Conservation (phyloP, 2,888 invertebrate genomes). For the Allophyes oxyacanthae region DNA sequence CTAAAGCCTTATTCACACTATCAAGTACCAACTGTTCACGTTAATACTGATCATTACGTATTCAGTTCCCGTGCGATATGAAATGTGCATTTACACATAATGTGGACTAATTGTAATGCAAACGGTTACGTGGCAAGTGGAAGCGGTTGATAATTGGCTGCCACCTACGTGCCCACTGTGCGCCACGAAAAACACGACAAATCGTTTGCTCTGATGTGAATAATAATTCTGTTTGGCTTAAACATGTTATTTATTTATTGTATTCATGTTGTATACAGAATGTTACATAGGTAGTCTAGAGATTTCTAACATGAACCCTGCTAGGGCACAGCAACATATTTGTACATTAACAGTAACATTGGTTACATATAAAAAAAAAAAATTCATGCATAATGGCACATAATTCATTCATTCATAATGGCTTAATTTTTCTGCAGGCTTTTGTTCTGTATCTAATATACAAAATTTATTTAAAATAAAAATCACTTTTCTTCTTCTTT, state of each 20-base stretch:
- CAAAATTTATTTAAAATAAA: too few relatives aligned
- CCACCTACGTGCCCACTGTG: slow-evolving; percentile 45
- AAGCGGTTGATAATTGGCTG: slow-evolving; percentile 54
- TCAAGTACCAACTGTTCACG: slow-evolving; percentile 25
- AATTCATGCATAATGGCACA: too few relatives aligned
- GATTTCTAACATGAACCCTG: slow-evolving; percentile 1
- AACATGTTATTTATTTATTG: slow-evolving; percentile 37
- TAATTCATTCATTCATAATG: too few relatives aligned
- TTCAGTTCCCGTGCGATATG: slow-evolving; percentile 61
- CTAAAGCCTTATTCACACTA: slow-evolving; percentile 36
- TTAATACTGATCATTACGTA: slow-evolving; percentile 50
- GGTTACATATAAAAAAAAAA: too few relatives aligned
- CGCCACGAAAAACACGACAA: slow-evolving; percentile 45
- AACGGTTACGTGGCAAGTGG: slow-evolving; percentile 55
- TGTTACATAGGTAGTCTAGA: too few relatives aligned
- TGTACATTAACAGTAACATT: too few relatives aligned
- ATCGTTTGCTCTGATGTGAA: slow-evolving; percentile 44
- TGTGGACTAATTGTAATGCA: slow-evolving; percentile 69
- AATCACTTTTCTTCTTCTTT: too few relatives aligned
- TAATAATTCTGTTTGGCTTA: slow-evolving; percentile 43
- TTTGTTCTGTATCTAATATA: slow-evolving; percentile 4
- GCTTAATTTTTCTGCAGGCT: slow-evolving; percentile 29
- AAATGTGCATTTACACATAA: slow-evolving; percentile 72
- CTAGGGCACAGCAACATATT: too few relatives aligned
- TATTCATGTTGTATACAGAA: too few relatives aligned